A percentile compares a stretch with the other conserved stretches of the same genome.
Evolutionary conservation across 2,113 vertebrate genomes (phyloP).

Genomic region (Limnothrissa miodon): DNA sequence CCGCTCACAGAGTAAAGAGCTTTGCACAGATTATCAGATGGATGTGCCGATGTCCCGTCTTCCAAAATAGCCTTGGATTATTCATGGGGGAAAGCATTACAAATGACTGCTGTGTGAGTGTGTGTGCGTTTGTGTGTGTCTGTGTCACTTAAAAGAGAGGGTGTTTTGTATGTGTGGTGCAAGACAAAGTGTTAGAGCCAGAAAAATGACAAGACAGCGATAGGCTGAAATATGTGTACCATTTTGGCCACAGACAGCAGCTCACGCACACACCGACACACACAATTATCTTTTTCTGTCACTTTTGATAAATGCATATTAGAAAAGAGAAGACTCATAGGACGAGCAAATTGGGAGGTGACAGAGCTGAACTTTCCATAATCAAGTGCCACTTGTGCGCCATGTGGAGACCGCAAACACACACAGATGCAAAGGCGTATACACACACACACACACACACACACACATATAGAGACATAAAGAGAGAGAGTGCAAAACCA

Average conservation of each 20-base stretch:
- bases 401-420: neutral
- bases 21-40: slow-evolving; percentile 14
- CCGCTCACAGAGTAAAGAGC: neutral
- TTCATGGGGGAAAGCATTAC: neutral
- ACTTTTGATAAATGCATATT: slow-evolving; percentile 40
- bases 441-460: neutral
- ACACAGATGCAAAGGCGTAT: slow-evolving; percentile 17
- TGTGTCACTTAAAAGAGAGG: neutral
- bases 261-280: slow-evolving; percentile 28
- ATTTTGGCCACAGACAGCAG: neutral
- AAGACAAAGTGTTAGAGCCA: neutral
- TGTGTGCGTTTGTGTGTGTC: slow-evolving; percentile 4
- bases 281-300: slow-evolving; percentile 22
- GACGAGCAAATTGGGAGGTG: slow-evolving; percentile 10
- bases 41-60: neutral
- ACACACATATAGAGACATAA: neutral
- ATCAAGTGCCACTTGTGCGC: slow-evolving; percentile 45
- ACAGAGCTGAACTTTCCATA: slow-evolving; percentile 26
- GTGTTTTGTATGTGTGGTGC: neutral
- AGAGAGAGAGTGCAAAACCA: neutral
- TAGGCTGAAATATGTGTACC: neutral
- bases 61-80: slow-evolving; percentile 14
- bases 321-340: slow-evolving; percentile 14
- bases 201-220: slow-evolving; percentile 11
- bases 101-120: slow-evolving; percentile 3